These are phyloP conservation scores for Caerostris extrusa DNA, from an alignment of 1,140 invertebrate species.

Conservation along the genomic window DNA sequence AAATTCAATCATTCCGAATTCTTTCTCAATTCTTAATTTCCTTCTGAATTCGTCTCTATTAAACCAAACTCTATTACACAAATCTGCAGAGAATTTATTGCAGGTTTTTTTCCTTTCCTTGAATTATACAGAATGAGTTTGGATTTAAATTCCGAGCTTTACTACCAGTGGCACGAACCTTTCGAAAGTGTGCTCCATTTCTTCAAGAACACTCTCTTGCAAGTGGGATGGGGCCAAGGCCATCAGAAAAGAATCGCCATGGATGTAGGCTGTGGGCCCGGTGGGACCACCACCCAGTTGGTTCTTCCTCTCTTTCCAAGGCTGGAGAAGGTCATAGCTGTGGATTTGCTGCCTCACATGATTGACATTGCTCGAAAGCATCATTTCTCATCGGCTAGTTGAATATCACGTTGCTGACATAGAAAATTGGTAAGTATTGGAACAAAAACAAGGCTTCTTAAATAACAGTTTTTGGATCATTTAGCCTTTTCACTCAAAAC, in stretches of 20 bases:
- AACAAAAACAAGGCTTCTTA: too few species aligned
- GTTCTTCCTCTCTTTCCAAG: slow-evolving; percentile 26
- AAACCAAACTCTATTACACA: too few species aligned
- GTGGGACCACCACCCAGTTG: neutral
- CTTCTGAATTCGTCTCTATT: too few species aligned
- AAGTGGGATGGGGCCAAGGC: neutral
- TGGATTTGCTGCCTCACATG: slow-evolving; percentile 20
- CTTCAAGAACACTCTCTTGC: neutral
- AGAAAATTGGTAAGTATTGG: slow-evolving; percentile 1
- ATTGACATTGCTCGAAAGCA: neutral
- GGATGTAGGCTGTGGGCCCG: slow-evolving; percentile 71
- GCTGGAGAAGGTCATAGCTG: neutral
- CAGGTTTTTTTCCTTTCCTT: too few species aligned
- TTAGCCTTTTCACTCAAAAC: too few species aligned
- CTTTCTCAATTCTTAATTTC: too few species aligned
- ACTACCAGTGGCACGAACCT: neutral
- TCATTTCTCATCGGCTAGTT: slow-evolving; percentile 24
- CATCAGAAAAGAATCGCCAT: neutral
- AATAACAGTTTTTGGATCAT: too few species aligned
- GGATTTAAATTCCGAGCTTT: too few species aligned
- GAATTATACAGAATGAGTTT: too few species aligned
- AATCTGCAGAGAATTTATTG: too few species aligned
- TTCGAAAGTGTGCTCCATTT: neutral
- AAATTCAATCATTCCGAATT: too few species aligned
- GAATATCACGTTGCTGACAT: slow-evolving; percentile 41